phyloP scores from a whole-genome alignment of 2,888 invertebrate species.

The Alentia gelatinosa region DNA sequence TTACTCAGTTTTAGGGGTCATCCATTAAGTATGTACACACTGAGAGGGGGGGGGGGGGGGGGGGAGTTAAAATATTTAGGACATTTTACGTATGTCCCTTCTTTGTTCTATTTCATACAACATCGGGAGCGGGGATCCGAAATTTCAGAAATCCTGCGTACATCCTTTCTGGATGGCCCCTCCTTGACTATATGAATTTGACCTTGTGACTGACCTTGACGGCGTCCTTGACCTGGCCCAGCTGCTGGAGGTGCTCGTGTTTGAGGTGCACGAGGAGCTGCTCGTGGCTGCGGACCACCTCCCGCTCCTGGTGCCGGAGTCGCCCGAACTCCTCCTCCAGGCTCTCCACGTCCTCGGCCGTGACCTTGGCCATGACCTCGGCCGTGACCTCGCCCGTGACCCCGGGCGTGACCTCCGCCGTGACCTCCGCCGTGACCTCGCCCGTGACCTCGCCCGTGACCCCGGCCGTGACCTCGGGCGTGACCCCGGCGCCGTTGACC shows the following conservation, averaged over 20 bases:
- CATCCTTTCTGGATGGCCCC: too few species aligned
- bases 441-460: not conserved
- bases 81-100: too few species aligned
- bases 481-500: not conserved
- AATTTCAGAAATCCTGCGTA: too few species aligned
- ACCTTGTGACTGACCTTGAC: conserved; percentile 61
- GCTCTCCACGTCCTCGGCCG: not conserved
- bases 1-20: too few species aligned
- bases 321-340: not conserved
- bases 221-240: conserved; percentile 66
- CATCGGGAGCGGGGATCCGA: too few species aligned
- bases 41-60: too few species aligned
- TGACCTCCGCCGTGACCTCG: not conserved
- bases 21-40: too few species aligned
- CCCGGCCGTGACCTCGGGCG: not conserved
- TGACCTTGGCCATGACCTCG: not conserved
- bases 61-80: too few species aligned
- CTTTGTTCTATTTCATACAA: too few species aligned
- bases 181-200: too few species aligned
- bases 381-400: too few species aligned
- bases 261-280: conserved; percentile 28
- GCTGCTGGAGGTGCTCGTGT: conserved; percentile 61
- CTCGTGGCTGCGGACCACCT: not conserved
- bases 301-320: not conserved
- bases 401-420: not conserved